Evolutionary conservation across 53 echinoderm and acorn worm species (phyloP).

Genomic region (Astropecten irregularis): DNA sequence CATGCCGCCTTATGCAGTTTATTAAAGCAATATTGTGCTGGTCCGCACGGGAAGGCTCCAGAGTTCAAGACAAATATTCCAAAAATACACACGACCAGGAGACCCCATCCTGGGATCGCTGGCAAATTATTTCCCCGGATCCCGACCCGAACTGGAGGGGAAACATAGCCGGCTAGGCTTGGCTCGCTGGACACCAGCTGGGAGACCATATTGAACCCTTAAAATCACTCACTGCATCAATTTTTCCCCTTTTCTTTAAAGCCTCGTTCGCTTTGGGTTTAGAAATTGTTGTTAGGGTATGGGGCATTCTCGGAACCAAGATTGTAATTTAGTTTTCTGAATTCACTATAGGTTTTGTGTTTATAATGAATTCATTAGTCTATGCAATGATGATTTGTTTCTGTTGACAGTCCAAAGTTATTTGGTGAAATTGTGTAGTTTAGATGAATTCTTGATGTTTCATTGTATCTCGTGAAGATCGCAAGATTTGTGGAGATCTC

Average conservation of each 20-base stretch:
- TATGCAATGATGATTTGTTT: too few species aligned
- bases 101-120: constrained; percentile 59
- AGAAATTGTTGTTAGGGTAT: background rate
- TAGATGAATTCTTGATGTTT: too few species aligned
- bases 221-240: too few species aligned
- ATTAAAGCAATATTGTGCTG: constrained; percentile 49
- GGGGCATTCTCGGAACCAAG: constrained; percentile 19
- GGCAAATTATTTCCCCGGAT: constrained; percentile 53
- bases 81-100: constrained; percentile 48
- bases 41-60: constrained; percentile 5
- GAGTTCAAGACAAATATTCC: constrained; percentile 53
- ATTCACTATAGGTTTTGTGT: too few species aligned
- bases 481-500: too few species aligned
- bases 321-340: too few species aligned
- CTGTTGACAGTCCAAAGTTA: too few species aligned
- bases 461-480: too few species aligned
- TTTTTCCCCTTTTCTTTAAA: background rate
- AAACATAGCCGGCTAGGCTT: constrained; percentile 3
- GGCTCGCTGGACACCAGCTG: constrained; percentile 44
- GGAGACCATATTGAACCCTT: constrained; percentile 15
- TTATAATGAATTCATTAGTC: too few species aligned
- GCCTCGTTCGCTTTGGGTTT: constrained; percentile 5
- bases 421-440: too few species aligned
- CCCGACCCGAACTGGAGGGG: background rate
- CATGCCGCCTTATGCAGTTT: too few species aligned